Conservation (phyloP, 1,140 invertebrate genomes). For the Zophobas atratus region DNA sequence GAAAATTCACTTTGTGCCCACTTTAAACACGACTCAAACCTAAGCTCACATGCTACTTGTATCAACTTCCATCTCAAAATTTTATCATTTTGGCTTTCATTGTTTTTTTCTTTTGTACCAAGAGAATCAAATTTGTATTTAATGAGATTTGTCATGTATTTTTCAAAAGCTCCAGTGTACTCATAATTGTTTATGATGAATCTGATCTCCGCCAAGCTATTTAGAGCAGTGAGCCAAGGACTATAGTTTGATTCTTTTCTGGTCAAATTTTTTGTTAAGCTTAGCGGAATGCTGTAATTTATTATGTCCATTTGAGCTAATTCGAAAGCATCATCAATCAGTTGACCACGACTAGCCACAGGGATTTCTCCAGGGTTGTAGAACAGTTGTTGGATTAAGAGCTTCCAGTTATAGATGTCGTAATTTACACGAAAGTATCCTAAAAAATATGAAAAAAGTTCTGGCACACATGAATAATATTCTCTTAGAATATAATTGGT, state of each 20-base stretch:
- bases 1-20: slow-evolving; percentile 60
- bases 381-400: slow-evolving; percentile 70
- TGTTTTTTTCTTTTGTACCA: slow-evolving; percentile 53
- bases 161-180: slow-evolving; percentile 61
- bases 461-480: no score
- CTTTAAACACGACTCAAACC: slow-evolving; percentile 59
- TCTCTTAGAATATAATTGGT: no score
- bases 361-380: slow-evolving; percentile 71
- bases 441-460: slow-evolving; percentile 64
- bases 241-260: slow-evolving; percentile 62
- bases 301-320: slow-evolving; percentile 71
- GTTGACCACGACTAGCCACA: slow-evolving; percentile 79
- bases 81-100: slow-evolving; percentile 62
- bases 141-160: slow-evolving; percentile 61
- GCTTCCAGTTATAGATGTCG: slow-evolving; percentile 74
- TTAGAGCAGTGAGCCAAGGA: slow-evolving; percentile 62
- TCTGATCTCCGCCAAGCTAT: slow-evolving; percentile 59
- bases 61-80: slow-evolving; percentile 58
- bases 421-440: slow-evolving; percentile 79
- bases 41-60: slow-evolving; percentile 58
- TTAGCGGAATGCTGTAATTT: slow-evolving; percentile 75
- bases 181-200: slow-evolving; percentile 60
- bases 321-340: slow-evolving; percentile 73
- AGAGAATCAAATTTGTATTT: slow-evolving; percentile 59
- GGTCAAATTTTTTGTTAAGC: slow-evolving; percentile 75